Conservation (phyloP, 2,113 vertebrate genomes). For the Spea bombifrons region DNA sequence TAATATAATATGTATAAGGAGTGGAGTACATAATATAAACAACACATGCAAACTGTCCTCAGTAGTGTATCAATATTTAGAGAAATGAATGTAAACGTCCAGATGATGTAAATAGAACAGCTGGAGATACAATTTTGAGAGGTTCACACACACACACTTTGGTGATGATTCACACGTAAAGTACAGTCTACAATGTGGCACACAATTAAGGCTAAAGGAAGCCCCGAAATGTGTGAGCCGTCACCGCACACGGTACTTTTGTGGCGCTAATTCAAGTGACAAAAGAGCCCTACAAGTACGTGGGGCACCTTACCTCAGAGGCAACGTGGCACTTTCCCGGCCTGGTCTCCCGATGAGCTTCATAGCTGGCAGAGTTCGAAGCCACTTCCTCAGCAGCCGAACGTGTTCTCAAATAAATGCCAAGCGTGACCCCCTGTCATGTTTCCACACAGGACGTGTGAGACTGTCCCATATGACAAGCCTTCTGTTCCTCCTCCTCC, state of each 20-base stretch:
- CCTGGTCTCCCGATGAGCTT: slow-evolving; percentile 24
- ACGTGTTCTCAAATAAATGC: neutral
- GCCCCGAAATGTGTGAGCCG: neutral
- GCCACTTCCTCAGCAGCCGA: neutral
- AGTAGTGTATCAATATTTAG: too few relatives aligned
- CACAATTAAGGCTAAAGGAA: neutral
- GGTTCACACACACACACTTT: too few relatives aligned
- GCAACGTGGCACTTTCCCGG: slow-evolving; percentile 30
- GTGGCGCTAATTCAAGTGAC: neutral
- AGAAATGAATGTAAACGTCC: too few relatives aligned
- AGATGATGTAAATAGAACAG: too few relatives aligned
- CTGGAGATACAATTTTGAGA: too few relatives aligned
- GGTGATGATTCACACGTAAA: too few relatives aligned
- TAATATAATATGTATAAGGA: too few relatives aligned
- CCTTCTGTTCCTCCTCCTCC: neutral
- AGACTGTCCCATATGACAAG: neutral
- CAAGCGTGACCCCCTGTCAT: neutral
- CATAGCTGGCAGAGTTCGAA: slow-evolving; percentile 14
- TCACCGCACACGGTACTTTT: neutral
- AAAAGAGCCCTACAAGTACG: neutral
- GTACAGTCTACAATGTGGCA: too few relatives aligned
- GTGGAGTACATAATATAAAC: too few relatives aligned
- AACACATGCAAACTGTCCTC: too few relatives aligned
- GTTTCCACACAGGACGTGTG: neutral
- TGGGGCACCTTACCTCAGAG: slow-evolving; percentile 11